These are phyloP conservation scores for Ariopsis seemanni DNA, from an alignment of 2,113 vertebrate species.

Conservation along the genomic window DNA sequence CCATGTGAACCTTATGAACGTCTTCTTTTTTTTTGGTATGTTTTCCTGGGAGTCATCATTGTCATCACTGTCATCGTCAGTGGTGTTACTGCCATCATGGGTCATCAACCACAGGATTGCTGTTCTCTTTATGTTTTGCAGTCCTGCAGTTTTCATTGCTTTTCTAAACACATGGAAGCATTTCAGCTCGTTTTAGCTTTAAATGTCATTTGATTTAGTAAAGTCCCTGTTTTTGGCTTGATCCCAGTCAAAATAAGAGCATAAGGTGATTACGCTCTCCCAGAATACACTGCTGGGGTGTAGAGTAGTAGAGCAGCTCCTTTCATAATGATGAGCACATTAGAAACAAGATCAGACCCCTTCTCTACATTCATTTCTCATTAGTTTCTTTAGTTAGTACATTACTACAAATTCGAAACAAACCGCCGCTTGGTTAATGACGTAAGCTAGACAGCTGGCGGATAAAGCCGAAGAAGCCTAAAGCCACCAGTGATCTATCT, in stretches of 20 bases:
- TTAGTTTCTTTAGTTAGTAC: background rate
- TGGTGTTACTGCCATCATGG: background rate
- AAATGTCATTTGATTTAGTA: constrained; percentile 4
- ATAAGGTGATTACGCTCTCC: constrained; percentile 22
- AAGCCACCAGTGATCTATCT: background rate
- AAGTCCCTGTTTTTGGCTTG: constrained; percentile 1
- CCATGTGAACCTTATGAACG: background rate
- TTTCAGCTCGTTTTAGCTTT: background rate
- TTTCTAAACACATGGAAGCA: background rate
- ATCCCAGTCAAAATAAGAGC: constrained; percentile 9
- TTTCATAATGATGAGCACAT: background rate
- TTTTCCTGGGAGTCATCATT: background rate
- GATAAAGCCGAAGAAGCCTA: background rate
- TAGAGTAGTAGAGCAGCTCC: background rate
- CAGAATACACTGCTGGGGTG: constrained; percentile 9
- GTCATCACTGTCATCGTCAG: background rate
- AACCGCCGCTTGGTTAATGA: background rate
- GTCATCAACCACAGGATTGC: background rate
- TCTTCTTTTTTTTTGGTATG: background rate
- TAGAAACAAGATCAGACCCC: background rate
- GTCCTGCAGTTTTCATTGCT: background rate
- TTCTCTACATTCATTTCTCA: background rate
- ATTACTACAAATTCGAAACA: background rate
- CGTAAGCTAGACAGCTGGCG: background rate
- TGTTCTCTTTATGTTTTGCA: background rate